A percentile compares a stretch with the other conserved stretches of the same genome.
These are phyloP conservation scores for Girardinichthys multiradiatus DNA, from an alignment of 2,113 vertebrate genomes.

Conservation along the genomic window DNA sequence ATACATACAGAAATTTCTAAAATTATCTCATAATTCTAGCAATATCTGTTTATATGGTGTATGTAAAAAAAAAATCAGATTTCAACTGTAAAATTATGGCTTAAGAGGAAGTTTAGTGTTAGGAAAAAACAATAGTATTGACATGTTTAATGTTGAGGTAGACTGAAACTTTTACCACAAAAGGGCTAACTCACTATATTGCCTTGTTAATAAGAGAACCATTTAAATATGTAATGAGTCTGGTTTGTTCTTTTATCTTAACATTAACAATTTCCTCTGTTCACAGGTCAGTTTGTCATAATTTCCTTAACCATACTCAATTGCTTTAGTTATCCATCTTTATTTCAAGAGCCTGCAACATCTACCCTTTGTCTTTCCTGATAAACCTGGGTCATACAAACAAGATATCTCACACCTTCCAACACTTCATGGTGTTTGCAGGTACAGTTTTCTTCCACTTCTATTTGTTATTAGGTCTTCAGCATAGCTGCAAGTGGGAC, in stretches of 20 bases:
- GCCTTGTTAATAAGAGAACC: not conserved
- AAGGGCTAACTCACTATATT: too few species aligned
- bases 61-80: too few species aligned
- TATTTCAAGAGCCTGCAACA: slow-evolving; percentile 85
- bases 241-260: not conserved
- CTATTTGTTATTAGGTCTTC: not conserved
- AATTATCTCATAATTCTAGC: too few species aligned
- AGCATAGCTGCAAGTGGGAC: not conserved
- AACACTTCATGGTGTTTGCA: slow-evolving; percentile 92
- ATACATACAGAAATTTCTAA: too few species aligned
- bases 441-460: slow-evolving; percentile 70
- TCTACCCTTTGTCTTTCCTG: slow-evolving; percentile 88
- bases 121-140: too few species aligned
- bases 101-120: too few species aligned
- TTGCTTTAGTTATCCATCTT: slow-evolving; percentile 82
- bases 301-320: slow-evolving; percentile 73
- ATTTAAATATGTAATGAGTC: not conserved
- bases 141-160: not conserved
- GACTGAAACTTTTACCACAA: not conserved
- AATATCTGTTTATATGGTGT: too few species aligned
- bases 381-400: slow-evolving; percentile 84
- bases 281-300: not conserved
- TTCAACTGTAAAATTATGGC: too few species aligned
- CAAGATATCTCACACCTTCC: slow-evolving; percentile 82
- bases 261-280: not conserved